Evolutionary conservation across 2,113 vertebrate species (phyloP).

Genomic region (Theristicus caerulescens): DNA sequence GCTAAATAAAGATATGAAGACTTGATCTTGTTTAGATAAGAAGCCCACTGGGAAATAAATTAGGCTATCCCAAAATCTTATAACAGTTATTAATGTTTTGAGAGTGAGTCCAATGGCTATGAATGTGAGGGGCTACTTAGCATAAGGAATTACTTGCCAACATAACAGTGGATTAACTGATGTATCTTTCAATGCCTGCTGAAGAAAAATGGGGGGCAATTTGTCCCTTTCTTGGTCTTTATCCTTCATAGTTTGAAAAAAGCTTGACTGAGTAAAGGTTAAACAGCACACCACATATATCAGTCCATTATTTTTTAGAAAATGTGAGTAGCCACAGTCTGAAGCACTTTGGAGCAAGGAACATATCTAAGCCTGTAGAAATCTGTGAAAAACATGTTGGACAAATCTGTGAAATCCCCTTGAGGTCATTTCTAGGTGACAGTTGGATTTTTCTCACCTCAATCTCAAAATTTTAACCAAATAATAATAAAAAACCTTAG

Average conservation of each 20-base stretch:
- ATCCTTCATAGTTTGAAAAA: not conserved
- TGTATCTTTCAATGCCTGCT: not conserved
- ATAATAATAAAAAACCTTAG: constrained; percentile 39
- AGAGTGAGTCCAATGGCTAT: not conserved
- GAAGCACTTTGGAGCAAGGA: not conserved
- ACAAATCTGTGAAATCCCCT: constrained; percentile 3
- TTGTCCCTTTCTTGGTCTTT: not conserved
- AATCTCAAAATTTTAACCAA: constrained; percentile 29
- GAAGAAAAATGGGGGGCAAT: not conserved
- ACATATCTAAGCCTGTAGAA: not conserved
- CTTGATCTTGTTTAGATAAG: constrained; percentile 67
- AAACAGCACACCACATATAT: not conserved
- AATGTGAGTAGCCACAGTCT: not conserved
- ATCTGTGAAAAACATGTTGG: not conserved
- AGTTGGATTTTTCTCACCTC: constrained; percentile 45
- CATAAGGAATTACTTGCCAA: constrained; percentile 10
- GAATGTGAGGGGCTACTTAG: constrained; percentile 13
- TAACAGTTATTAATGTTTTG: constrained; percentile 31
- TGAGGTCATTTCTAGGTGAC: constrained; percentile 2
- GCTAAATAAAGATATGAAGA: constrained; percentile 38
- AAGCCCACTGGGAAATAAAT: constrained; percentile 47
- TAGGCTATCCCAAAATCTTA: constrained; percentile 12
- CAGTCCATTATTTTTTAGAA: not conserved
- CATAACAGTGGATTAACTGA: not conserved
- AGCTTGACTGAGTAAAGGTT: not conserved